phyloP scores from a whole-genome alignment of 2,797 vertebrate species.

The Argya squamiceps region DNA sequence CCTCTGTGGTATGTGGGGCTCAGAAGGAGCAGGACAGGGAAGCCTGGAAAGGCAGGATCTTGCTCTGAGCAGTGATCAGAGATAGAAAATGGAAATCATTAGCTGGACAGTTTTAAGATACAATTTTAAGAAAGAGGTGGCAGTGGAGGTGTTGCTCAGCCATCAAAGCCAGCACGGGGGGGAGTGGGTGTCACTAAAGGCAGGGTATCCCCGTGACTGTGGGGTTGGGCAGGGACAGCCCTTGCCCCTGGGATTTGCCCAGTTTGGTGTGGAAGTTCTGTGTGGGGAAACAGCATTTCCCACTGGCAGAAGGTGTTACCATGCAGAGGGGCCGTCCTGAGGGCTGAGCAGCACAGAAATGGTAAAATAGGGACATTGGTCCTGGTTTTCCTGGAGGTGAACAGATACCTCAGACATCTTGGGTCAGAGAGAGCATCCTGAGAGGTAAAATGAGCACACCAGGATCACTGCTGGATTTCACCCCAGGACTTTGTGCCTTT shows the following conservation, averaged over 20 bases:
- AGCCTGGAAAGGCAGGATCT: neutral
- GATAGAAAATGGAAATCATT: neutral
- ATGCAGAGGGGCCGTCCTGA: accelerated
- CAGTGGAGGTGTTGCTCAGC: neutral
- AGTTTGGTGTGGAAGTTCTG: neutral
- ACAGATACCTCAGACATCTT: accelerated
- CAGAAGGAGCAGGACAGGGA: neutral
- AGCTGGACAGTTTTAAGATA: neutral
- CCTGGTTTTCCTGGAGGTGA: neutral
- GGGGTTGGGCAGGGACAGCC: neutral
- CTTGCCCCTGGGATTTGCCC: neutral
- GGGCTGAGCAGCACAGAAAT: neutral
- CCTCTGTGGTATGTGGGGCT: neutral
- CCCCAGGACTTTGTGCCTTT: neutral
- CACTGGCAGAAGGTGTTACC: neutral
- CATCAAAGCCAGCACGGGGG: neutral
- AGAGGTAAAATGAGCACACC: neutral
- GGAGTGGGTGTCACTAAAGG: no score
- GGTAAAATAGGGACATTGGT: neutral
- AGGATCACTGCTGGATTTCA: neutral
- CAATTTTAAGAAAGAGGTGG: neutral
- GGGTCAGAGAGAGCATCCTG: neutral
- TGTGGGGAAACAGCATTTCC: neutral
- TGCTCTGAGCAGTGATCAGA: neutral
- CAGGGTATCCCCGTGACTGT: accelerated